Evolutionary conservation across 2,113 vertebrate species (phyloP), one percentile per base, ranked within the genome.

Genomic region (Crotalus tigris): DNA sequence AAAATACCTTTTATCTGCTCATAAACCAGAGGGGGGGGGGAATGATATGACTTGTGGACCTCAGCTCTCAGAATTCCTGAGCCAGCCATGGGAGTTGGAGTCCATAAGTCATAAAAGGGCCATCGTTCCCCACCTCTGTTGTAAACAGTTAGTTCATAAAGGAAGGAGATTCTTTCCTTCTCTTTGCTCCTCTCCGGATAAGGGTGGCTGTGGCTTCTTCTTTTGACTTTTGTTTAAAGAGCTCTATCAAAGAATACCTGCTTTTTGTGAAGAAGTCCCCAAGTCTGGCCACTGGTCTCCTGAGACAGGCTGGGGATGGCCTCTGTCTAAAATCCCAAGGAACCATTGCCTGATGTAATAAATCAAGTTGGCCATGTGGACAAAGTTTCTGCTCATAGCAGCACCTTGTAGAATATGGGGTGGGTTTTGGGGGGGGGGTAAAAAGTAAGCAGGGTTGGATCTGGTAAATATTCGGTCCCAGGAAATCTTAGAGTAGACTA

Each of bases 1-100:
- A 81, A 21, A 81, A 81, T 81, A 81, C 93, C 89, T 95, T 87
- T 92, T 24, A 44, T 54, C 33, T 1, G 0, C 94, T 91, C 95
- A 44, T 53, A 94, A 55, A 0, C 5, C 64, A 69, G 29, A 69
- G 11, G 33, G 64, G 11, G 12, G 33, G 64, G 12, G 64, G 29
- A 33, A 69, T 0, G 12, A 69, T 33, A 33, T 15, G 29, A 33
- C 26, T 69, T n/a, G 64, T 69, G 64, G 29, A 33, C 29, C n/a
- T n/a, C 29, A 69, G 2, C 64, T 69, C 4, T 29, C 64, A 29
- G 86, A 87, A 53, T 86, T 49, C 85, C 44, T 61, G 58, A 61
- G 58, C 24, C 58, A 61, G 58, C 58, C 2, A 3, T 9, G 61
- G 61, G 29, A 87, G 8, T 46, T 51, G 24, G 26, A 87, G 85